Conservation (phyloP, 2,888 invertebrate genomes). For the Machimus rusticus region DNA sequence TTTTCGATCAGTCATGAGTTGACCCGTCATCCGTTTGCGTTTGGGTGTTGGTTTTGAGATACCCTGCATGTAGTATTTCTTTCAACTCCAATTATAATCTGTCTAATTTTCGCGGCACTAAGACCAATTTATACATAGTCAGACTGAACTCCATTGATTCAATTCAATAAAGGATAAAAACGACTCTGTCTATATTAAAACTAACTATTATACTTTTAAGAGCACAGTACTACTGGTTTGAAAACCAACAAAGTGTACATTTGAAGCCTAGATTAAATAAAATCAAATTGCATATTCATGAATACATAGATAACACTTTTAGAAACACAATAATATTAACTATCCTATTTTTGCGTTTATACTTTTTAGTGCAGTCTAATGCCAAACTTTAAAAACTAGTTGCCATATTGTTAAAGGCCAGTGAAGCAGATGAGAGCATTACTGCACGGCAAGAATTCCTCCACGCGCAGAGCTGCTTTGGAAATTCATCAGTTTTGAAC, state of each 20-base stretch:
- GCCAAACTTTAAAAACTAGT: neutral
- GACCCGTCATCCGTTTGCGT: too few species aligned
- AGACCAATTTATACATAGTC: too few species aligned
- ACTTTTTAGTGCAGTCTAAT: neutral
- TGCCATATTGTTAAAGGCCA: neutral
- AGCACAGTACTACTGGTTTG: neutral
- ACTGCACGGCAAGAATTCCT: neutral
- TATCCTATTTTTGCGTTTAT: neutral
- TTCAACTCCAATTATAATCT: too few species aligned
- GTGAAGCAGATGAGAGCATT: neutral
- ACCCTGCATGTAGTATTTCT: too few species aligned
- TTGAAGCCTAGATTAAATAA: neutral
- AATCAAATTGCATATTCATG: neutral
- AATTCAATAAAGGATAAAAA: neutral
- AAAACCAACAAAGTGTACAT: neutral
- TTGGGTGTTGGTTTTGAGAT: too few species aligned
- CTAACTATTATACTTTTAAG: too few species aligned
- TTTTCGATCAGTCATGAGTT: too few species aligned
- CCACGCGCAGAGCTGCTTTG: neutral
- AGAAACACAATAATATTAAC: neutral
- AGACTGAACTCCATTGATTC: too few species aligned
- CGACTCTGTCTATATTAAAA: neutral
- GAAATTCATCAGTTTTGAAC: constrained; percentile 1
- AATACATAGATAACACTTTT: too few species aligned
- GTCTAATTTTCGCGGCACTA: too few species aligned